These are phyloP conservation scores for Scaptomyza flava DNA, from an alignment of 2,888 invertebrate species.

Conservation along the genomic window DNA sequence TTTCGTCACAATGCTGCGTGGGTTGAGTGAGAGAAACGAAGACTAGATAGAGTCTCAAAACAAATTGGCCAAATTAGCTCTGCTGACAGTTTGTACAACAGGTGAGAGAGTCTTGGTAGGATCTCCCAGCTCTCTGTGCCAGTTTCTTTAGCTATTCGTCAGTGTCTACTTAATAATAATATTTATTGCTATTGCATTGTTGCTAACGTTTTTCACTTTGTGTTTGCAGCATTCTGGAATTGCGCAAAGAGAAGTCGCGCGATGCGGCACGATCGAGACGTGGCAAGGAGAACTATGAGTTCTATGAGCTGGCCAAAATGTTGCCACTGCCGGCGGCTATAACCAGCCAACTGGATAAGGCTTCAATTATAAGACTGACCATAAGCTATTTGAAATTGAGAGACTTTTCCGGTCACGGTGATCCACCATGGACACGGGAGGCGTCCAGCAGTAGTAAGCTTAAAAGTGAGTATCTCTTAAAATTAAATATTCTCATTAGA, in stretches of 20 bases:
- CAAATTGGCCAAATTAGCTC: conserved; percentile 63
- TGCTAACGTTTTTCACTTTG: conserved; percentile 29
- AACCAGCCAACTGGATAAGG: conserved; percentile 97
- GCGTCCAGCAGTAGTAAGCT: conserved; percentile 91
- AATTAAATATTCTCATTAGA: too few species aligned
- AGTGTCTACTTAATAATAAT: conserved; percentile 71
- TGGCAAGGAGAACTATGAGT: conserved; percentile 98
- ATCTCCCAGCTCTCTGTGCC: conserved; percentile 10
- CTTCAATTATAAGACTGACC: conserved; percentile 97
- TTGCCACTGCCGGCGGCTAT: conserved; percentile 95
- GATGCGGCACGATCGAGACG: conserved; percentile 96
- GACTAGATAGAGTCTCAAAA: conserved; percentile 24
- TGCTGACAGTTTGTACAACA: conserved; percentile 60
- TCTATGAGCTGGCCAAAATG: conserved; percentile 98
- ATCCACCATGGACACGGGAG: conserved; percentile 97
- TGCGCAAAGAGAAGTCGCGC: conserved; percentile 96
- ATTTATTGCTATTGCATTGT: conserved; percentile 47
- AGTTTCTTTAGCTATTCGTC: conserved; percentile 44
- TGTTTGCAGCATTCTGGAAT: conserved; percentile 92
- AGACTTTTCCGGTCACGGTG: conserved; percentile 97
- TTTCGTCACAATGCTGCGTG: conserved; percentile 63
- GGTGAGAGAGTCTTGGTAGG: conserved; percentile 44
- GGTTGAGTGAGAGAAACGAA: background rate
- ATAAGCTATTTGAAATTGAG: conserved; percentile 97
- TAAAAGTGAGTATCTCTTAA: conserved; percentile 88